Base-by-base conservation (phyloP, 2,888 invertebrate genomes). In the Fragum whitleyi region DNA sequence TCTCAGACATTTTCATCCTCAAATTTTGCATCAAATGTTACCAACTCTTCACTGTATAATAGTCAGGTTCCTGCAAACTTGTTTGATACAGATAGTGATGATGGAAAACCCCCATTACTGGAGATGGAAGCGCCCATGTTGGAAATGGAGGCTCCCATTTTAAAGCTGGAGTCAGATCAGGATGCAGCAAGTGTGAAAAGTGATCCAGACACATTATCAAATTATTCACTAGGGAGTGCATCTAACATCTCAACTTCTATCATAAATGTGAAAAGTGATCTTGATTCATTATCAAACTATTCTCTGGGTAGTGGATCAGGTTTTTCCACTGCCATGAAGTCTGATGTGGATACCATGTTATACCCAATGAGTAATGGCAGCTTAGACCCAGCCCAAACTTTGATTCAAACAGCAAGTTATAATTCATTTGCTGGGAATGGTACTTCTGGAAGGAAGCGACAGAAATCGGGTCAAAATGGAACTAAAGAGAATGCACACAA, bases 391-490 rank as follows among this genome's bases (percentile, higher is more conserved):
- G 72, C 76, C 19, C 83, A 85, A 29, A 87, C 88, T 26, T 57
- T 88, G 19, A 79, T 88, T 53, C 87, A 87, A 72, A 87, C 86
- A 7, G 82, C 85, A 2, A 86, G 88, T 80, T 87, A 87, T 72
- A 87, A 86, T 77, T 74, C 79, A 14, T 86, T 86, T 69, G 69
- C 75, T 75, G 87, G 86, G 19, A 69, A 42, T 53, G 75, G 80
- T 6, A 78, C 72, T 32, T 14, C 55, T 14, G 36, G 23, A 6
- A 51, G 28, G 19, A 80, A 83, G 69, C 32, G 76, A 21, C 47
- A 65, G 32, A 82, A 78, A 39, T 81, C 85, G 21, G 78, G 67
- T 42, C 59, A 65, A 0, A 62, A 69, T 29, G 79, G 73, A 28
- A 69, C 67, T 21, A 73, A 72, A 39, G 75, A 80, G 36, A 74